Base-by-base conservation (phyloP, 1,140 invertebrate genomes). In the Chrysopa pallens region DNA sequence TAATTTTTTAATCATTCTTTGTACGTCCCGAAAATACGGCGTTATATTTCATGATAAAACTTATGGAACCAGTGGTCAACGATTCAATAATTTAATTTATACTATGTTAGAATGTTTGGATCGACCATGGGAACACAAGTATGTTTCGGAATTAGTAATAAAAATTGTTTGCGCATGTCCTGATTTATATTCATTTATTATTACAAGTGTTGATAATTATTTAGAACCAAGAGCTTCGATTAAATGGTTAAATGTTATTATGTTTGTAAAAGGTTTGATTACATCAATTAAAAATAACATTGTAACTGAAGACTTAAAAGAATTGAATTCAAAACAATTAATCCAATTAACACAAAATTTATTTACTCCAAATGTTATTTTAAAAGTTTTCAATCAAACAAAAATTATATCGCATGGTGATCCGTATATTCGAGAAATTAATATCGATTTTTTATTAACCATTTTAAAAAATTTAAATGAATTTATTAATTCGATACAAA, bases 1-100 rank as follows among this genome's bases (percentile, higher is more conserved):
- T 48, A 67, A 78, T 27, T 73, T 84, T 49, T 58, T 84, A n/a
- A 44, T 75, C 6, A 63, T 67, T 39, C 53, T 84, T 9, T 70
- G 80, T 43, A 84, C 79, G 15, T 82, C 76, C 0, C 72, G 72
- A 50, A 77, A 75, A 55, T 53, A 71, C 53, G 80, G 81, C 23
- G 67, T 84, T 36, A 72, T 74, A 54, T 80, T 80, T 51, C 61
- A 64, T 40, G 76, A 80, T 55, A 63, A 55, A 43, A 60, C 60
- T n/a, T 49, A 76, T 7, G 76, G 76, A 17, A 65, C 65, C 28
- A 62, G 67, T 36, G 66, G 66, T 45, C 58, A 56, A 12, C 70
- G 70, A 46, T 67, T 71, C 46, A 83, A 81, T 60, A 66, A 67
- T 42, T 60, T 78, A 38, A 61, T 80, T 23, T 73, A 72, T 47